Evolutionary conservation across 2,797 vertebrate species (phyloP), one percentile per base, ranked within the genome.

Genomic region (Harpagifer antarcticus): DNA sequence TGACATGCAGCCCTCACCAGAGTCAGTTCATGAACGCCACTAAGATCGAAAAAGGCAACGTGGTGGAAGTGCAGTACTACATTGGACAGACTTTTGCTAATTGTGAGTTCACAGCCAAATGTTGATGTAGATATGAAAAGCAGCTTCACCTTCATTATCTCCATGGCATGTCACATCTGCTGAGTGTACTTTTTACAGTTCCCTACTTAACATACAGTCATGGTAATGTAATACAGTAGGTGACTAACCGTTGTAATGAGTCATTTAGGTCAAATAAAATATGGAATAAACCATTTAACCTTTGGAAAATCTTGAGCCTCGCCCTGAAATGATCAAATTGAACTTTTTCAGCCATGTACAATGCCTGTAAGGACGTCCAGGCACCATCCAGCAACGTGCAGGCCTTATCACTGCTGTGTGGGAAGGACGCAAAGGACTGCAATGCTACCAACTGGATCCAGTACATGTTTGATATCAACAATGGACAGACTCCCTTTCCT

Each of bases 371-470:
- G 70, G 98, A 99, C 1, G 98, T 99, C 56, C 94, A 99, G 89
- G 96, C 97, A 44, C 98, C 98, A 1, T 99, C 98, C 0, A 99
- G 95, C 86, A 99, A 99, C 2, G 89, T 96, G 57, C 97, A 97
- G 92, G 98, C 98, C 45, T 89, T 99, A 78, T 95, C 96, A 0
- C 17, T 99, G 43, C 89, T 99, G 33, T 99, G 98, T 81, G 98
- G 98, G 50, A 97, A 83, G 74, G 96, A 96, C 0, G 94, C 88
- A 11, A 92, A 93, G 5, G 89, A 94, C 71, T 99, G 98, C 91
- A 99, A 96, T 47, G 95, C 97, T 8, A 97, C 95, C 15, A 99
- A 97, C 90, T 99, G 98, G 98, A 99, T 99, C 59, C 76, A 98
- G 86, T 99, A 94, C 90, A 94, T 99, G 97, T 98, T 98, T 64